Conservation (phyloP, 64 coral and sea anemone species). For the Montipora foliosa region DNA sequence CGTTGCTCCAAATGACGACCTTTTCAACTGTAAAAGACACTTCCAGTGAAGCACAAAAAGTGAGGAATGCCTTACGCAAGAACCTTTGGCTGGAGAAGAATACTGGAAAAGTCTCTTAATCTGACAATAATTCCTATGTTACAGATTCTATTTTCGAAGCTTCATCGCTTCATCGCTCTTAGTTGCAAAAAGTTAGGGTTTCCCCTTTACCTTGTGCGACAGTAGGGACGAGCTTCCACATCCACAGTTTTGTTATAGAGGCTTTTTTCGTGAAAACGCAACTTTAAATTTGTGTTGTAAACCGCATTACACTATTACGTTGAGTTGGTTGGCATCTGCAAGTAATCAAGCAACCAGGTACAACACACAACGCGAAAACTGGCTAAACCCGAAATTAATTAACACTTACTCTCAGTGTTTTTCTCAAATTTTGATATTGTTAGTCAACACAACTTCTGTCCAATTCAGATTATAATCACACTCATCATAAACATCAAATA, state of each 20-base stretch:
- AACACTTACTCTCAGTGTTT: no score
- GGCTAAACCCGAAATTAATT: no score
- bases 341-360: neutral
- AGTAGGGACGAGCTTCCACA: neutral
- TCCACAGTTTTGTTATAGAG: neutral
- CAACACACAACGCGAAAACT: neutral
- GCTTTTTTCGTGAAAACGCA: neutral
- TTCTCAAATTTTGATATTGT: no score
- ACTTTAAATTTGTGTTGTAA: neutral
- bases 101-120: slow-evolving; percentile 31
- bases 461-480: no score
- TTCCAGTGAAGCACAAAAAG: slow-evolving; percentile 12
- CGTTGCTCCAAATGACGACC: neutral
- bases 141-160: neutral
- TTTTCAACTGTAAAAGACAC: neutral
- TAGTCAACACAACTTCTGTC: no score
- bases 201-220: neutral
- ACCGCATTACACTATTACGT: neutral
- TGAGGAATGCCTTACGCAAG: neutral
- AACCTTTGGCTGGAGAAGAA: neutral
- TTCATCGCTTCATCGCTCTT: neutral
- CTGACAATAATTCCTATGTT: slow-evolving; percentile 7
- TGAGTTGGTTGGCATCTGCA: neutral
- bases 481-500: no score
- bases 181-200: neutral